Percentiles rank a stretch among this genome's conserved stretches.
Evolutionary conservation across 1,140 invertebrate species (phyloP).

Genomic region (Hypsibius dujardini): DNA sequence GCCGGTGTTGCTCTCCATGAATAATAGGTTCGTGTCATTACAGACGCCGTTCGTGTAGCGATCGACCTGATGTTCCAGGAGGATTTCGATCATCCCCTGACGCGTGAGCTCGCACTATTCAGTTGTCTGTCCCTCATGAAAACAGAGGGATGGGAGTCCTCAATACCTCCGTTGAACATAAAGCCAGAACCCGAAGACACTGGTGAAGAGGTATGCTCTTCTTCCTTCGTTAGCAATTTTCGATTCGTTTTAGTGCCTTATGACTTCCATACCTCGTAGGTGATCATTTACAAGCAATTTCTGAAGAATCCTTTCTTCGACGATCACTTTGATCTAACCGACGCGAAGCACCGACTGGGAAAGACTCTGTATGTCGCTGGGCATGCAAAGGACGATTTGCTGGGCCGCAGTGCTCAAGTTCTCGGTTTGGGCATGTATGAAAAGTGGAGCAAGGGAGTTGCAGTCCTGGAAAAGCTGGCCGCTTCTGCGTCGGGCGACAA

Average conservation of each 20-base stretch:
- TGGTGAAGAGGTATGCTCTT: not conserved
- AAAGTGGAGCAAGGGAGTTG: constrained; percentile 44
- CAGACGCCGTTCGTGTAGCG: constrained; percentile 54
- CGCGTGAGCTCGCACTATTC: constrained; percentile 49
- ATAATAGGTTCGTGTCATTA: too few relatives aligned
- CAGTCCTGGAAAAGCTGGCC: too few relatives aligned
- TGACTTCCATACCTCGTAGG: constrained; percentile 27
- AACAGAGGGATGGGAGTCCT: constrained; percentile 33
- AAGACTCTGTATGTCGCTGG: constrained; percentile 52
- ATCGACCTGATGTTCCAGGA: constrained; percentile 70
- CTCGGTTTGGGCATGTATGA: constrained; percentile 40
- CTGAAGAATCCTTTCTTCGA: constrained; percentile 62
- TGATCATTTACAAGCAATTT: constrained; percentile 56
- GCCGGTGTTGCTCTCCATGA: too few relatives aligned
- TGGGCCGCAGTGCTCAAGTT: constrained; percentile 46
- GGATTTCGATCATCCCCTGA: constrained; percentile 53
- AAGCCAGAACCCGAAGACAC: not conserved
- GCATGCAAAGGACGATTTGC: constrained; percentile 36
- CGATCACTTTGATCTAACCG: constrained; percentile 62
- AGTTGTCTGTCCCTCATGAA: constrained; percentile 55
- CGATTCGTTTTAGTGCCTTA: not conserved
- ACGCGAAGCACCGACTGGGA: constrained; percentile 48
- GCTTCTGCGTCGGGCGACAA: too few relatives aligned
- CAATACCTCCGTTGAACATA: constrained; percentile 31
- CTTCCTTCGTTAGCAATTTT: too few relatives aligned